A percentile compares a stretch with the other conserved stretches of the same genome.
Evolutionary conservation across 2,888 invertebrate genomes (phyloP).

Genomic region (Callyntrura guangdongensis): DNA sequence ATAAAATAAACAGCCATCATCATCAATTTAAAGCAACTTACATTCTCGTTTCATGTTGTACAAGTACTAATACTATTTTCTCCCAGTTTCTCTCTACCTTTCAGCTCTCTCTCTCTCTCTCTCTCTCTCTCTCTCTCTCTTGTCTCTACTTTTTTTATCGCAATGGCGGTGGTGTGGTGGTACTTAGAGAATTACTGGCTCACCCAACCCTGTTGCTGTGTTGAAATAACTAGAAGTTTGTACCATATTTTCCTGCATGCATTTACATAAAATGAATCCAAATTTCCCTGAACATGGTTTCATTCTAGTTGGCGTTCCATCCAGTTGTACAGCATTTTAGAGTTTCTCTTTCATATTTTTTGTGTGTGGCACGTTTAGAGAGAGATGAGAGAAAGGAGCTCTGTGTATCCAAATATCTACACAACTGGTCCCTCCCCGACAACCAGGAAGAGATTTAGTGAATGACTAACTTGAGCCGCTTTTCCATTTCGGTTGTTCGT

Average conservation of each 20-base stretch:
- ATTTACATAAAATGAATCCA: constrained; percentile 2
- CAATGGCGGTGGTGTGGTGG: too few relatives aligned
- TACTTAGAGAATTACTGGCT: too few relatives aligned
- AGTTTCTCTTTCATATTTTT: too few relatives aligned
- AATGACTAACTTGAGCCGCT: constrained; percentile 36
- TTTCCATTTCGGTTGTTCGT: constrained; percentile 36
- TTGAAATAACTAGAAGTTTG: not conserved
- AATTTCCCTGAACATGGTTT: not conserved
- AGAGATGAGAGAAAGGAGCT: not conserved
- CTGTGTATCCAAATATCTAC: not conserved
- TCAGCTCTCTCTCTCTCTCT: too few relatives aligned
- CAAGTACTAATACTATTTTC: too few relatives aligned
- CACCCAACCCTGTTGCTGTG: not conserved
- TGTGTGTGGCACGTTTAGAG: not conserved
- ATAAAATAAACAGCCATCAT: too few relatives aligned
- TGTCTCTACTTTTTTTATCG: too few relatives aligned
- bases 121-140: too few relatives aligned
- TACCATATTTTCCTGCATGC: not conserved
- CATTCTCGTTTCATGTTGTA: too few relatives aligned
- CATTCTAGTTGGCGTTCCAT: not conserved
- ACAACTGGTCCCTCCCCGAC: constrained; percentile 32
- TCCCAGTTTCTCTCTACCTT: too few relatives aligned
- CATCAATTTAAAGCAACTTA: too few relatives aligned
- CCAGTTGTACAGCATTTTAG: too few relatives aligned
- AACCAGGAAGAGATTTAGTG: constrained; percentile 55